phyloP scores from a whole-genome alignment of 2,797 vertebrate genomes.

The Scarus forsteni region DNA sequence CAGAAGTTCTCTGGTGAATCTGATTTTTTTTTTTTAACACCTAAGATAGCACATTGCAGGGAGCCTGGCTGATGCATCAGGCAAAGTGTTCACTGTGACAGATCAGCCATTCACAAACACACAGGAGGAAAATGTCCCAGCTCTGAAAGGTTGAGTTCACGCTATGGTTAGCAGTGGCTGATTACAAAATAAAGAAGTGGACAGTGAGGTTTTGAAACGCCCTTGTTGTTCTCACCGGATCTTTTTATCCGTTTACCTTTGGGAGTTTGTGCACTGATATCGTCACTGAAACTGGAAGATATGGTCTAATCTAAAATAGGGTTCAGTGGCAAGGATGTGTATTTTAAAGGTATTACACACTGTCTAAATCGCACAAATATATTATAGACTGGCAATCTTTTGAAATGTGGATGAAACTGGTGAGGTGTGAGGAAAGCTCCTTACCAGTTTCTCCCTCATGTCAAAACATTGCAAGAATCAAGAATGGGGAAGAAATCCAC shows the following conservation, averaged over 20 bases:
- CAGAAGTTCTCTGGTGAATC: conserved; percentile 70
- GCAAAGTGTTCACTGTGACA: conserved; percentile 52
- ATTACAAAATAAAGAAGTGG: conserved; percentile 39
- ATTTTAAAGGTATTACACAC: too few species aligned
- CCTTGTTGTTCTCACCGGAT: conserved; percentile 34
- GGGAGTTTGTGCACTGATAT: conserved; percentile 2
- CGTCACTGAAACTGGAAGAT: too few species aligned
- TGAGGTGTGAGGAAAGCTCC: too few species aligned
- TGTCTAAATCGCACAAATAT: too few species aligned
- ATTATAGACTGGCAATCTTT: too few species aligned
- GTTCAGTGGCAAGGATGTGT: too few species aligned
- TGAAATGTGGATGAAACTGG: too few species aligned
- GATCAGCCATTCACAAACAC: conserved; percentile 62
- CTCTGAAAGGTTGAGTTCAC: conserved; percentile 36
- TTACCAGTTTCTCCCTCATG: too few species aligned
- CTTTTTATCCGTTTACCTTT: conserved; percentile 12
- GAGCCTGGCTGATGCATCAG: conserved; percentile 58
- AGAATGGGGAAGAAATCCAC: too few species aligned
- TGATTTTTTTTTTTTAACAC: conserved; percentile 57
- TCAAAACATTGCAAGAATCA: too few species aligned
- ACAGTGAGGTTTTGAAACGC: conserved; percentile 11
- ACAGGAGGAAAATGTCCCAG: conserved; percentile 3
- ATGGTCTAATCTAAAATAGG: too few species aligned
- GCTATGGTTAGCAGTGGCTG: conserved; percentile 8
- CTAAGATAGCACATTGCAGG: conserved; percentile 72